Evolutionary conservation across 2,888 invertebrate genomes (phyloP), one percentile per base, ranked within the genome.

Genomic region (Epicampocera succincta): DNA sequence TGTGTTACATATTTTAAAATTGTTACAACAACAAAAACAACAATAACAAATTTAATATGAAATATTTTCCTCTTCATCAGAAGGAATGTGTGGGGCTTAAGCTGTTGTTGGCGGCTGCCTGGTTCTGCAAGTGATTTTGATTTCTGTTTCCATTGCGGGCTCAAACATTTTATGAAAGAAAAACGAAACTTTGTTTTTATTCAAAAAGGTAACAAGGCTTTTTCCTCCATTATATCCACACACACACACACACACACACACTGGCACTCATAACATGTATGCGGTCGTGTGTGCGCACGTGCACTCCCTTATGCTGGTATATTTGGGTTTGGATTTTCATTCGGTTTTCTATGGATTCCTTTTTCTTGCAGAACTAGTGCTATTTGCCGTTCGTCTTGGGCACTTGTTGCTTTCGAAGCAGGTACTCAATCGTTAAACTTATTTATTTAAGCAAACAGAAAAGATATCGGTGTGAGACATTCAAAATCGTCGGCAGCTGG

Each of bases 331-430:
- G 65, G 74, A 42, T 56, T 33, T 21, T 66, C 54, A 40, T 50
- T 60, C 50, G 42, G 38, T 54, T 40, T 25, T 21, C 50, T 12
- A 52, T 6, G 38, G 50, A 44, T 46, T 40, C 56, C 42, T 50
- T 42, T 8, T 63, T 56, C 38, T 42, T 66, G 44, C 21, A 60
- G 21, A 68, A 63, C 68, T 52, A 58, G 40, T 8, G n/a, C 6
- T 40, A 15, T 29, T 48, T 25, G n/a, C 63, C 17, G 48, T 68
- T n/a, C 33, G 50, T 19, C 40, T 56, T 54, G 60, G 72, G 66
- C 71, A 81, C 81, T 81, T 79, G 73, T 81, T 81, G 61, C 78
- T 81, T 69, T 61, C 40, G 29, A 73, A 78, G 75, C 81, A 79
- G 72, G 78, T 78, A 73, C 71, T 71, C 38, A 61, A 58, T 72